Conservation (phyloP, 2,888 invertebrate genomes). For the Drosophila peninsularis region DNA sequence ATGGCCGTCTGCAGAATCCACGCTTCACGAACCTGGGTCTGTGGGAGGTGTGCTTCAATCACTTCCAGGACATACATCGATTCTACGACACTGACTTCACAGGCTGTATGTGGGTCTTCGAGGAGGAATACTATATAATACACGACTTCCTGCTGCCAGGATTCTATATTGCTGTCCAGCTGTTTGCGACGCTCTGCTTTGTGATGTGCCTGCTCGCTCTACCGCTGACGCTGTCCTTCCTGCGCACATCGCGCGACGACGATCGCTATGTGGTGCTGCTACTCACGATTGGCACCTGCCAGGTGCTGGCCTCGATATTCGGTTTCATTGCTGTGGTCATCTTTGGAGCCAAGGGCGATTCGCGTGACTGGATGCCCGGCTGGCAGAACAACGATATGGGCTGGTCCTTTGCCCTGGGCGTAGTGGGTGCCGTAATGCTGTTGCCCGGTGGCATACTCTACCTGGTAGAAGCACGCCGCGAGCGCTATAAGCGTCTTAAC, state of each 20-base stretch:
- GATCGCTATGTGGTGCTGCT: constrained; percentile 91
- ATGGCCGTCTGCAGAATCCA: constrained; percentile 90
- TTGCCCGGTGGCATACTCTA: constrained; percentile 92
- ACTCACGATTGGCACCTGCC: constrained; percentile 90
- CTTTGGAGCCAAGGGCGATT: constrained; percentile 96
- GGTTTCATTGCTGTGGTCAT: constrained; percentile 93
- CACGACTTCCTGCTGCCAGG: constrained; percentile 94
- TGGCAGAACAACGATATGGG: constrained; percentile 98
- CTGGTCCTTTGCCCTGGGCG: constrained; percentile 96
- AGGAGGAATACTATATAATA: constrained; percentile 98
- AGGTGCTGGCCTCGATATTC: constrained; percentile 90
- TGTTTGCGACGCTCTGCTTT: constrained; percentile 95
- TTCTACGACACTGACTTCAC: constrained; percentile 93
- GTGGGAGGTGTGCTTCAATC: constrained; percentile 97
- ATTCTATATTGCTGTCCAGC: constrained; percentile 97
- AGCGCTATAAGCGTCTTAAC: constrained; percentile 90
- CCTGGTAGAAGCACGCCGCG: constrained; percentile 92
- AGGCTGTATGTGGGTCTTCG: constrained; percentile 98
- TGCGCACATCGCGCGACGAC: constrained; percentile 90
- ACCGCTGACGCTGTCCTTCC: constrained; percentile 90
- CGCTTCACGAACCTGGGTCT: constrained; percentile 94
- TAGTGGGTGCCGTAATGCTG: constrained; percentile 90
- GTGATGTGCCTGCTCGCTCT: constrained; percentile 91
- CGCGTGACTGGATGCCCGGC: constrained; percentile 97
- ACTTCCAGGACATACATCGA: constrained; percentile 93